Percentiles rank a stretch among this genome's conserved stretches.
Conservation (phyloP, 2,888 invertebrate genomes). For the Cosmia pyralina region DNA sequence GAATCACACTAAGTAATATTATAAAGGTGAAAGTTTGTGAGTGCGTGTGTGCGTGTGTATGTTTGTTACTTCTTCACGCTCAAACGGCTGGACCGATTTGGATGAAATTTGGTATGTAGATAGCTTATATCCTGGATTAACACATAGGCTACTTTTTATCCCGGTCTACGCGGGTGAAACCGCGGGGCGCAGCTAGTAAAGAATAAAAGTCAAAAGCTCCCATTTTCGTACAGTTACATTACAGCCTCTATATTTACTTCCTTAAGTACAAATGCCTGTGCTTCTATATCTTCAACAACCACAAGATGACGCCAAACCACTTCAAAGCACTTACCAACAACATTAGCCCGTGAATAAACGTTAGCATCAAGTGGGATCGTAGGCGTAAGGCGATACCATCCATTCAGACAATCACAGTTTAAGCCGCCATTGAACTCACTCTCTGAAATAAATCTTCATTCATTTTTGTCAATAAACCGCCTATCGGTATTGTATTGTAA, state of each 20-base stretch:
- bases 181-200: no score
- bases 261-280: neutral
- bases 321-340: slow-evolving; percentile 50
- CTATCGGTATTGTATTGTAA: slow-evolving; percentile 88
- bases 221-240: neutral
- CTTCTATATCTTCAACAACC: slow-evolving; percentile 5
- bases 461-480: slow-evolving; percentile 88
- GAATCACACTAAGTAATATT: no score
- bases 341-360: slow-evolving; percentile 49
- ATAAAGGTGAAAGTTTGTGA: no score
- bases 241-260: slow-evolving; percentile 12
- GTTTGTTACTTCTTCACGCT: no score
- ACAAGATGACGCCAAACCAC: slow-evolving; percentile 60
- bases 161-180: no score
- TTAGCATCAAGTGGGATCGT: slow-evolving; percentile 57
- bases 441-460: slow-evolving; percentile 81
- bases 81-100: no score
- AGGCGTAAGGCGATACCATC: slow-evolving; percentile 77
- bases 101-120: no score
- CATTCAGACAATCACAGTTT: slow-evolving; percentile 75
- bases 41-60: no score
- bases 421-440: slow-evolving; percentile 73
- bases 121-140: no score
- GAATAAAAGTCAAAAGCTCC: neutral
- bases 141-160: no score